These are phyloP conservation scores for Tachina lurida DNA, from an alignment of 2,888 invertebrate species.

Conservation along the genomic window DNA sequence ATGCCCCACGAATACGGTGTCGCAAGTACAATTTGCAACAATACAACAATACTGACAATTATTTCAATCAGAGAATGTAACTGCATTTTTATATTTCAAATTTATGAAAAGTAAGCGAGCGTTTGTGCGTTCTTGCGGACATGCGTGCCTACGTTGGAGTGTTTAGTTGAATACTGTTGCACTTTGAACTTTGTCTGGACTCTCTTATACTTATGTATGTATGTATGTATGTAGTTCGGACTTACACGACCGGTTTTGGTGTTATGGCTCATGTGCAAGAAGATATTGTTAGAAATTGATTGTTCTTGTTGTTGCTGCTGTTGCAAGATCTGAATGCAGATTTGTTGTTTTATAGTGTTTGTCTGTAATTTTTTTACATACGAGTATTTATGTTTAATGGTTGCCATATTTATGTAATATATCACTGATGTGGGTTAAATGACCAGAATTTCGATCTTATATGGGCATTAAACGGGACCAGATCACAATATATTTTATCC, in stretches of 20 bases:
- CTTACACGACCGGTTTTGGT: conserved; percentile 50
- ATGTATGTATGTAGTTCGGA: not conserved
- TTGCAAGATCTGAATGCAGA: not conserved
- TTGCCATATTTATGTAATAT: not conserved
- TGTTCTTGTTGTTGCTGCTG: conserved; percentile 32
- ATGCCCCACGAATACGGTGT: conserved; percentile 74
- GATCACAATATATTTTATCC: no score
- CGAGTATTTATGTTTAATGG: no score
- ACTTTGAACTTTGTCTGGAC: conserved; percentile 68
- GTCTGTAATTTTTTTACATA: no score
- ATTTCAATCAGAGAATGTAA: conserved; percentile 12
- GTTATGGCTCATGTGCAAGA: conserved; percentile 47
- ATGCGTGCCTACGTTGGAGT: conserved; percentile 22
- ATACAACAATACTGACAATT: conserved; percentile 41
- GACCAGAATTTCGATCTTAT: not conserved
- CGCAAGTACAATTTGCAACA: conserved; percentile 33
- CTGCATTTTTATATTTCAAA: conserved; percentile 37
- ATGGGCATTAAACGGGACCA: not conserved
- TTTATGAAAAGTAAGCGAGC: not conserved
- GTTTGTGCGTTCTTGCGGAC: conserved; percentile 29
- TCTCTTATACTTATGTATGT: conserved; percentile 69
- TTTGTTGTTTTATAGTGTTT: conserved; percentile 15
- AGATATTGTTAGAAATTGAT: conserved; percentile 35
- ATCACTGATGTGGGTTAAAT: no score
- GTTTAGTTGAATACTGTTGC: conserved; percentile 73